Percentiles rank a stretch among this genome's conserved stretches.
Conservation (phyloP, 2,888 invertebrate species). For the Nephrotoma appendiculata region DNA sequence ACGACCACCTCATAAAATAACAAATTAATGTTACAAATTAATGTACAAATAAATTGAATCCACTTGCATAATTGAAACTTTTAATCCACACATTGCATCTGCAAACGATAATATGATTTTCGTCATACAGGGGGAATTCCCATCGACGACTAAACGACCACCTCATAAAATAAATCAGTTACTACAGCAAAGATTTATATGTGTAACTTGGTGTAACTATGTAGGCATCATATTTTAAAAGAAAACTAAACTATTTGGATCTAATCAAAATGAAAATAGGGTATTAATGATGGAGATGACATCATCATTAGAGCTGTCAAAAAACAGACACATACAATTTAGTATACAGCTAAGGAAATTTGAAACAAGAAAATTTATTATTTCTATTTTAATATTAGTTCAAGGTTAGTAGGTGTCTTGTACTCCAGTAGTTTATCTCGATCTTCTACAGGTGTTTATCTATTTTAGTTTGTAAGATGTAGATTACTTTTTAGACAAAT, state of each 20-base stretch:
- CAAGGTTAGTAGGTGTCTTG: not conserved
- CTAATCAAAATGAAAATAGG: not conserved
- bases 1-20: too few species aligned
- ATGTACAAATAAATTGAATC: too few species aligned
- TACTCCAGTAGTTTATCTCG: not conserved
- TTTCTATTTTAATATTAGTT: not conserved
- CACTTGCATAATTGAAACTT: too few species aligned
- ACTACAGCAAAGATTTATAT: too few species aligned
- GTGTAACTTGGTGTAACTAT: too few species aligned
- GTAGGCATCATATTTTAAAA: not conserved
- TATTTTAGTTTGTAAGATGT: not conserved
- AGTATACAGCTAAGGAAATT: not conserved
- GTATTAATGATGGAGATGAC: not conserved
- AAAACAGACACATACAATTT: not conserved
- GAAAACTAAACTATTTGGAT: not conserved
- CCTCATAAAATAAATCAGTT: too few species aligned
- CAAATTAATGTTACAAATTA: too few species aligned
- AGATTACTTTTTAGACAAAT: not conserved
- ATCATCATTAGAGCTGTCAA: not conserved
- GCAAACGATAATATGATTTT: not conserved
- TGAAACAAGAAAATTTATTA: not conserved
- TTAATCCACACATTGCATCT: too few species aligned
- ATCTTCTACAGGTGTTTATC: not conserved
- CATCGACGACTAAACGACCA: not conserved
- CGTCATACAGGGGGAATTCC: not conserved